These are phyloP conservation scores for Oncopodura yosiiana DNA, from an alignment of 1,140 invertebrate genomes.

Conservation along the genomic window DNA sequence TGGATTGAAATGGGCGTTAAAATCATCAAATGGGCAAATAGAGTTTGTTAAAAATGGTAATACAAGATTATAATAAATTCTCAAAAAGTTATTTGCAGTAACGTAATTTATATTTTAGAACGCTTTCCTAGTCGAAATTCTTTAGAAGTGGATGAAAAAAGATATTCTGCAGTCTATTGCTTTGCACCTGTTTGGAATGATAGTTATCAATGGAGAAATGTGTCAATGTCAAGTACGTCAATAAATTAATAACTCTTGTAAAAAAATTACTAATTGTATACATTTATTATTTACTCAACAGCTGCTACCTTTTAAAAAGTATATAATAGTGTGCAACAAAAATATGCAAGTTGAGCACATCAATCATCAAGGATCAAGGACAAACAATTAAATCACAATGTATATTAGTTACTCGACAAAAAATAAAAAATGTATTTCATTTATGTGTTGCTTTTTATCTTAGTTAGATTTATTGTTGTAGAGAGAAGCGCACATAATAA, in stretches of 20 bases:
- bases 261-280: not conserved
- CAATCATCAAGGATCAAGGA: too few relatives aligned
- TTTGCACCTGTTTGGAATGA: conserved; percentile 31
- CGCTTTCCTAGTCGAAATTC: conserved; percentile 19
- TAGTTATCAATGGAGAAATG: conserved; percentile 24
- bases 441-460: too few relatives aligned
- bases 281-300: too few relatives aligned
- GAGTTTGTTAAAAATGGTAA: conserved; percentile 23
- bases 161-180: conserved; percentile 15
- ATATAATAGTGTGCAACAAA: too few relatives aligned
- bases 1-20: conserved; percentile 24
- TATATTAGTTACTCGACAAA: too few relatives aligned
- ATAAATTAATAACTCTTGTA: not conserved
- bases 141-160: conserved; percentile 17
- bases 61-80: not conserved
- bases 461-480: too few relatives aligned
- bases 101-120: conserved; percentile 11
- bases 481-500: too few relatives aligned
- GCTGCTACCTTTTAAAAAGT: too few relatives aligned
- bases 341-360: too few relatives aligned
- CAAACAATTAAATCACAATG: too few relatives aligned
- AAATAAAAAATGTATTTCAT: too few relatives aligned
- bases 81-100: not conserved
- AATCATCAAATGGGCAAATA: conserved; percentile 10
- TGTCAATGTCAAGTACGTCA: conserved; percentile 6